Conservation (phyloP, 2,888 invertebrate species). For the Augiades crinisus region DNA sequence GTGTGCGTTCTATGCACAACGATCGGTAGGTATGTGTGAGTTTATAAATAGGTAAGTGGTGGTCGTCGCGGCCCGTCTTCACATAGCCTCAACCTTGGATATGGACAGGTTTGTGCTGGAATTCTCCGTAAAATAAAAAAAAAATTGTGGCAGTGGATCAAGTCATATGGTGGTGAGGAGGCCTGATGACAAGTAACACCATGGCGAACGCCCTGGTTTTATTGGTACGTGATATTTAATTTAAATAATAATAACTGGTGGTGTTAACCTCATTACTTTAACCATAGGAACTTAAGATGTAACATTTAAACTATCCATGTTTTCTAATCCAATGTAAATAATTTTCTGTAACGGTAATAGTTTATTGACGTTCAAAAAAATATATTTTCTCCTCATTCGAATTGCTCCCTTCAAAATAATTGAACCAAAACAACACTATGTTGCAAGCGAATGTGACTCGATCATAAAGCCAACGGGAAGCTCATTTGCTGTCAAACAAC, state of each 20-base stretch:
- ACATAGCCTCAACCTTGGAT: constrained; percentile 67
- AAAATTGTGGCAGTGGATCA: constrained; percentile 39
- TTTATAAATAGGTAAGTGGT: constrained; percentile 74
- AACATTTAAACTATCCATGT: too few relatives aligned
- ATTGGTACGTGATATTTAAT: constrained; percentile 47
- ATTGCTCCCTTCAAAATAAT: too few relatives aligned
- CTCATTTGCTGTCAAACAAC: background rate
- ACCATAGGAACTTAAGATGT: too few relatives aligned
- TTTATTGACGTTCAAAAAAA: too few relatives aligned
- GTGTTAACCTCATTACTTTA: too few relatives aligned
- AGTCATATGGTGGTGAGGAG: constrained; percentile 30
- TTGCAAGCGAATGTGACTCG: too few relatives aligned
- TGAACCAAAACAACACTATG: too few relatives aligned
- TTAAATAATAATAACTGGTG: too few relatives aligned
- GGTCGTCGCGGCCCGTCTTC: constrained; percentile 57
- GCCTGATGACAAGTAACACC: constrained; percentile 31
- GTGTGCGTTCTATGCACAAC: constrained; percentile 33
- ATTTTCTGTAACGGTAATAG: too few relatives aligned
- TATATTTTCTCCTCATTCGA: too few relatives aligned
- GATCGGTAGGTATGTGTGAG: constrained; percentile 55
- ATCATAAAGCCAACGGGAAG: too few relatives aligned
- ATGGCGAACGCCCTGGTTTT: constrained; percentile 59
- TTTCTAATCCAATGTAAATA: too few relatives aligned
- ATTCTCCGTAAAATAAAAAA: constrained; percentile 33
- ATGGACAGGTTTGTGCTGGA: constrained; percentile 53